A percentile compares a stretch with the other conserved stretches of the same genome.
Conservation (phyloP, 2,113 vertebrate species). For the Tringa solitaria region DNA sequence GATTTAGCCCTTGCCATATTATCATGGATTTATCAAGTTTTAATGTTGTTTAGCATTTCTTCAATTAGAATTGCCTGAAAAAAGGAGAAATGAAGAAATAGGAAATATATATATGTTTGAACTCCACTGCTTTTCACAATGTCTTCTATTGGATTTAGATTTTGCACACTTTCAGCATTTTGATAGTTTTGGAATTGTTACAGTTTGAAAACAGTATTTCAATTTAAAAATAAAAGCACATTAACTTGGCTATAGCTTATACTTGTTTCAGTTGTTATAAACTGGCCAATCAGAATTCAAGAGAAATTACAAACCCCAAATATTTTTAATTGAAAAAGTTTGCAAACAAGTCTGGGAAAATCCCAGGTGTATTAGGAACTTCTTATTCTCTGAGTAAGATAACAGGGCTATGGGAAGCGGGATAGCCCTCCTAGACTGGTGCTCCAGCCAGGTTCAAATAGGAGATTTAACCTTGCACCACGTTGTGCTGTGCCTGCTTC, state of each 20-base stretch:
- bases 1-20: not conserved
- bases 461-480: not conserved
- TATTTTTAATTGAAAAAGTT: not conserved
- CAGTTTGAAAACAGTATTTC: not conserved
- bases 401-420: not conserved
- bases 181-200: not conserved
- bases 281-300: not conserved
- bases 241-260: not conserved
- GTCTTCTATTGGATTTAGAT: not conserved
- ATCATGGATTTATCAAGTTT: not conserved
- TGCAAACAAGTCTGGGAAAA: not conserved
- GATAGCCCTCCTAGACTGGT: not conserved
- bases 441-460: not conserved
- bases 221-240: not conserved
- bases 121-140: not conserved
- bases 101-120: not conserved
- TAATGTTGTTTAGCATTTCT: not conserved
- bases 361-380: not conserved
- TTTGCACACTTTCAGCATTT: not conserved
- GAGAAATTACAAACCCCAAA: not conserved
- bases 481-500: not conserved
- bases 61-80: not conserved
- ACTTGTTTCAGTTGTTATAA: not conserved
- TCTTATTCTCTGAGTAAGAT: not conserved
- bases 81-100: not conserved